Percentiles rank a stretch among this genome's conserved stretches.
Evolutionary conservation across 1,140 invertebrate genomes (phyloP).

Genomic region (Drosophila suzukii): DNA sequence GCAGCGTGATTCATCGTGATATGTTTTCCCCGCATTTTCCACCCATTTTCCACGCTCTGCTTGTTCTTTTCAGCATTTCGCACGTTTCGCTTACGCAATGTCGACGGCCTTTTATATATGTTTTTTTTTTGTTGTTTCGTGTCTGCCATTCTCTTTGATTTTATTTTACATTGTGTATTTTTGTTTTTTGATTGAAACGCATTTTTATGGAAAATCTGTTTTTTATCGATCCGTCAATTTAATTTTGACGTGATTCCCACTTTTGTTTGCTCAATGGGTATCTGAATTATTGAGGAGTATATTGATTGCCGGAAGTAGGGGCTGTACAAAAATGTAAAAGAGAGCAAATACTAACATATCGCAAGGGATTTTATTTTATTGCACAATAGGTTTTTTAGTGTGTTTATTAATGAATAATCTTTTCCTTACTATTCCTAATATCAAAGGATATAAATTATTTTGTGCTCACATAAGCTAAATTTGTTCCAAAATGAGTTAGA

Average conservation of each 20-base stretch:
- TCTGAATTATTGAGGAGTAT: not conserved
- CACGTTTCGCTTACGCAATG: constrained; percentile 71
- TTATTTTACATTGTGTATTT: constrained; percentile 8
- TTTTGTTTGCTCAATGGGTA: constrained; percentile 16
- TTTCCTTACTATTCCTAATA: no score
- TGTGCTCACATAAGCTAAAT: no score
- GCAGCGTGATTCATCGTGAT: constrained; percentile 75
- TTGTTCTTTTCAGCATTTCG: constrained; percentile 34
- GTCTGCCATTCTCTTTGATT: constrained; percentile 24
- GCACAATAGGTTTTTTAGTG: no score
- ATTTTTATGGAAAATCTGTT: constrained; percentile 78
- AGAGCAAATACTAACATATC: not conserved
- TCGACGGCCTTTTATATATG: constrained; percentile 33
- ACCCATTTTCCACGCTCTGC: constrained; percentile 15
- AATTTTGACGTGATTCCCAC: constrained; percentile 61
- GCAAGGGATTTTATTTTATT: not conserved
- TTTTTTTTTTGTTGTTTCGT: not conserved
- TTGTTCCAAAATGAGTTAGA: no score
- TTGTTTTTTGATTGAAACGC: constrained; percentile 66
- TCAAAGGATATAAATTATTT: no score
- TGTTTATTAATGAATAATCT: no score
- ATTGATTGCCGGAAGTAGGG: not conserved
- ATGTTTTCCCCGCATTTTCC: constrained; percentile 33
- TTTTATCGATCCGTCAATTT: constrained; percentile 78
- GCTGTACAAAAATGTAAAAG: no score